These are phyloP conservation scores for Mythimna vitellina DNA, from an alignment of 2,888 invertebrate species.

Conservation along the genomic window DNA sequence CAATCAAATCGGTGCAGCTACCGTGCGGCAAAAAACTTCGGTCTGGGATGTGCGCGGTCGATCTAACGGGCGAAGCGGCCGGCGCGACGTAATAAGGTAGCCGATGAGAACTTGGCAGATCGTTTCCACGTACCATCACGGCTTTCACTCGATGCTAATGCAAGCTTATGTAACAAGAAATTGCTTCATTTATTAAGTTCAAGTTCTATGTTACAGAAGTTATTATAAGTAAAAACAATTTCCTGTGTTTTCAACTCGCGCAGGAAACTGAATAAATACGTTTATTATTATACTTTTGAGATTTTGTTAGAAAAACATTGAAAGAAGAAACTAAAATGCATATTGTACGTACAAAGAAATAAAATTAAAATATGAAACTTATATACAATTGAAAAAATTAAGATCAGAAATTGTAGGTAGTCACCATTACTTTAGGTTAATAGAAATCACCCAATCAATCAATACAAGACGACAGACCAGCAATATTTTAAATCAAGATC, in stretches of 20 bases:
- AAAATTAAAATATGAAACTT: background rate
- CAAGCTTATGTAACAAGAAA: conserved; percentile 62
- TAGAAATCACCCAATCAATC: conserved; percentile 67
- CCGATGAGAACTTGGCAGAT: conserved; percentile 73
- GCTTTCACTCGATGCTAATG: conserved; percentile 65
- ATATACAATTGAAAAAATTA: background rate
- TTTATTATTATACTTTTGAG: background rate
- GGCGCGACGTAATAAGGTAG: conserved; percentile 82
- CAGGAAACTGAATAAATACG: background rate
- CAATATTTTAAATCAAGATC: conserved; percentile 67
- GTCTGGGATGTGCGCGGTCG: conserved; percentile 77
- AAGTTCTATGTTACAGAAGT: conserved; percentile 7
- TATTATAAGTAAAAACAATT: conserved; percentile 8
- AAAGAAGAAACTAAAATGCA: background rate
- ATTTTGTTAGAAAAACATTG: background rate
- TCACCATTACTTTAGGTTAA: conserved; percentile 24
- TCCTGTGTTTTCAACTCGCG: conserved; percentile 13
- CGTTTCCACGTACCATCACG: conserved; percentile 64
- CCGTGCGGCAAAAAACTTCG: conserved; percentile 86
- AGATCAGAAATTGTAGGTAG: background rate
- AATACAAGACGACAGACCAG: conserved; percentile 65
- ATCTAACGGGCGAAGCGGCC: conserved; percentile 75
- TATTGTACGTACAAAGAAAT: no score
- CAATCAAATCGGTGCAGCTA: conserved; percentile 89
- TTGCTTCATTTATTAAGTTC: conserved; percentile 60